Percentiles rank a stretch among this genome's conserved stretches.
Evolutionary conservation across 2,113 vertebrate genomes (phyloP).

Genomic region (Macrotus californicus): DNA sequence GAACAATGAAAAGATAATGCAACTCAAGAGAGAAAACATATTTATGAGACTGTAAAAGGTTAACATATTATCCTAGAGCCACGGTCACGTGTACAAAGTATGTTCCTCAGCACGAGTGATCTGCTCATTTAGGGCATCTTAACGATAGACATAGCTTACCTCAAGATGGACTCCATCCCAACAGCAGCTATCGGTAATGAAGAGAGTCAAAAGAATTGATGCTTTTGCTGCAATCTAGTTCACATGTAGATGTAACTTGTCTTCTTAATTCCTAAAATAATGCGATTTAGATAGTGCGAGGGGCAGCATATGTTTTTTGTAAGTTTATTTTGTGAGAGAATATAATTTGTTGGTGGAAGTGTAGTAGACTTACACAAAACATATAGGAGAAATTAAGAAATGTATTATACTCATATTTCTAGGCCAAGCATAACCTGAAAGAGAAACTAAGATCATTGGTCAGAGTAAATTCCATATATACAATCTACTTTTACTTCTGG

Average conservation of each 20-base stretch:
- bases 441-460: not conserved
- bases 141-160: not conserved
- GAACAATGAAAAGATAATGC: not conserved
- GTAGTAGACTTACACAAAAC: not conserved
- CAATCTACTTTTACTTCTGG: not conserved
- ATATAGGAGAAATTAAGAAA: not conserved
- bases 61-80: not conserved
- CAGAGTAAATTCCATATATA: not conserved
- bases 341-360: not conserved
- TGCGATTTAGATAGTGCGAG: not conserved
- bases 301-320: not conserved
- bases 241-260: not conserved
- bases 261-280: not conserved
- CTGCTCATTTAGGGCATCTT: not conserved
- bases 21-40: not conserved
- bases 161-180: not conserved
- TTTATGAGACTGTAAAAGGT: not conserved
- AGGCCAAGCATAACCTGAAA: not conserved
- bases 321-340: not conserved
- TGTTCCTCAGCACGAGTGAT: not conserved
- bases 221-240: not conserved
- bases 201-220: not conserved
- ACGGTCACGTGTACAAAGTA: not conserved
- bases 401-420: not conserved
- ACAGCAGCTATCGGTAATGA: not conserved